Base-by-base conservation (phyloP, 2,113 vertebrate species). In the Herpetotheres cachinnans region DNA sequence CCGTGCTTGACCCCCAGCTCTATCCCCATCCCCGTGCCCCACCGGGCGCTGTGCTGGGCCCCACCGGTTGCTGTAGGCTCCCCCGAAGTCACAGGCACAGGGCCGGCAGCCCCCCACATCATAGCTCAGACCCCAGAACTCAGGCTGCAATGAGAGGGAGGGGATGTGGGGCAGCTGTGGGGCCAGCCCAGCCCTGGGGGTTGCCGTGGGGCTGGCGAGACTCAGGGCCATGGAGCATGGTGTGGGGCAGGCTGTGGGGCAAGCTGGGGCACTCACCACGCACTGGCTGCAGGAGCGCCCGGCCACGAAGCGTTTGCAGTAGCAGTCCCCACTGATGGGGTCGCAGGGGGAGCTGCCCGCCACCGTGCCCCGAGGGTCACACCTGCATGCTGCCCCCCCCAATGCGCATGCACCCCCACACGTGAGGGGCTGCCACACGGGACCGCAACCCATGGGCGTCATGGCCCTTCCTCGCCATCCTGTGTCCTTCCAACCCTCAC, bases 61-160 rank as follows among this genome's bases (percentile, higher is more conserved):
- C 47, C 96, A 99, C 99, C 98, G 98, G 95, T 98, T 99, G 97
- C 96, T 98, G 95, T 98, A 98, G 83, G 99, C 97, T 86, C 98
- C 99, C 44, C 99, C 98, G 55, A 99, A 99, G 95, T 99, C 99
- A 17, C 98, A 99, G 95, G 98, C 98, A 8, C 99, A 99, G 25
- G 98, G 92, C 86, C 98, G 96, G 97, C 99, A 99, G 86, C 99
- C 99, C 6, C 96, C 96, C 69, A 98, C 16, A 52, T 99, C 98
- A 15, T 98, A 97, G 93, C 98, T 99, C 87, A 99, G 98, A 55
- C 98, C 98, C 99, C 99, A 99, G 97, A 98, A 99, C 95, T 99
- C 98, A 0, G 98, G 97, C 99, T 99, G 59, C 40, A 97, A 84
- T 2, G 67, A 96, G 25, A 96, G 5, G 6, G 52, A 10, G 32